Base-by-base conservation (phyloP, 2,797 vertebrate species). In the Chrosomus eos region DNA sequence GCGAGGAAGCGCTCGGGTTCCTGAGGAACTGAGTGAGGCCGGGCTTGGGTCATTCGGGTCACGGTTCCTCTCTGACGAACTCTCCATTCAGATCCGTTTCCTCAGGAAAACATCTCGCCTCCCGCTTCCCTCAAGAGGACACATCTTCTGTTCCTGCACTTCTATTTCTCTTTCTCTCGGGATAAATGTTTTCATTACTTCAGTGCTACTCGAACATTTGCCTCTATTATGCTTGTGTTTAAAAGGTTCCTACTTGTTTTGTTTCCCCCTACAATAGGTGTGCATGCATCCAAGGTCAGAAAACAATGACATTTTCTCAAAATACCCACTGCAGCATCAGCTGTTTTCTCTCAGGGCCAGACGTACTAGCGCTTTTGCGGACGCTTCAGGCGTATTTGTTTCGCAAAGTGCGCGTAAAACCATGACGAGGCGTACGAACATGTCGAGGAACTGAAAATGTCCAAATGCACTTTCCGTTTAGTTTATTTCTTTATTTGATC, bases 61-160 rank as follows among this genome's bases (percentile, higher is more conserved):
- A 16, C 1, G 28, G 62, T 64, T 64, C 62, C 62, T 64, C 85
- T 88, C 80, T 84, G 85, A 85, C 60, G 83, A 90, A 87, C 88
- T 88, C 86, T 85, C 90, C 67, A 90, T 87, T 90, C 74, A 91
- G 72, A 58, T 92, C 23, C 2, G 85, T 90, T 92, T 92, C 90
- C 91, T 91, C 74, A 90, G 91, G 91, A 92, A 92, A 87, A 68
- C 87, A 83, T 85, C 85, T 55, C 85, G 83, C 87, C 89, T 90
- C 88, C 88, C 87, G 88, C 76, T 31, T 80, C 86, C 79, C 80
- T 84, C 80, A 72, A 80, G 88, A 77, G 80, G 67, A 88, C 86
- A 81, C 43, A 88, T 68, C 76, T 40, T 75, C 82, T 82, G 60
- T 28, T 14, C 75, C 73, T 76, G 28, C 64, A 60, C 45, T 85